Percentiles rank a stretch among this genome's conserved stretches.
These are phyloP conservation scores for Procapra przewalskii DNA, from an alignment of 2,113 vertebrate species.

Conservation along the genomic window DNA sequence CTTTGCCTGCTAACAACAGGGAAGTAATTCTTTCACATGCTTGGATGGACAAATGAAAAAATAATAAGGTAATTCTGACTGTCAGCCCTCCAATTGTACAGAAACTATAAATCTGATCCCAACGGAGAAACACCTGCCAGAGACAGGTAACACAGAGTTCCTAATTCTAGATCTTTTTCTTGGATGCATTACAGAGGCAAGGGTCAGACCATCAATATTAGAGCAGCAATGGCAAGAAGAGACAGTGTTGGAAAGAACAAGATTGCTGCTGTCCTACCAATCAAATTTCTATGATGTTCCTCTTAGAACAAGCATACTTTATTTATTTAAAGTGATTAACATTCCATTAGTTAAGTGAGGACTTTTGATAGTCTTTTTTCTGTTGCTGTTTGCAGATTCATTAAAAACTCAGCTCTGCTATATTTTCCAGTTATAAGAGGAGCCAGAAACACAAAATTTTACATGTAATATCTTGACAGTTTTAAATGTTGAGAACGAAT, in stretches of 20 bases:
- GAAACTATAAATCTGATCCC: conserved; percentile 25
- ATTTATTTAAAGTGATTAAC: background rate
- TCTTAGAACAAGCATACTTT: background rate
- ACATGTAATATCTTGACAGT: background rate
- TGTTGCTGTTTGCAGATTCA: background rate
- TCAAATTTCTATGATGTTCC: background rate
- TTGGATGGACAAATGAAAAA: background rate
- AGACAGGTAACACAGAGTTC: background rate
- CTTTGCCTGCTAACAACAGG: background rate
- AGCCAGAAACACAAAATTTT: conserved; percentile 10
- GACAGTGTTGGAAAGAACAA: background rate
- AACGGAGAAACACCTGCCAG: background rate
- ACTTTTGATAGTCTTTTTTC: background rate
- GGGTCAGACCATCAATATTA: background rate
- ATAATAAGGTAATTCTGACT: background rate
- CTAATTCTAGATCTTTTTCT: background rate
- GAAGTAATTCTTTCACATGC: background rate
- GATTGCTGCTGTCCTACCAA: background rate
- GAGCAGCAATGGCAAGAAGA: background rate
- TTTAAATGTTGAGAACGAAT: background rate
- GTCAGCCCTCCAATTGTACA: background rate
- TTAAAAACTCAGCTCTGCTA: background rate
- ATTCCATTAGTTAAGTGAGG: background rate
- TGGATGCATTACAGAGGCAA: background rate
- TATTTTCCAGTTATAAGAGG: background rate